Evolutionary conservation across 2,113 vertebrate species (phyloP).

Genomic region (Parus major): DNA sequence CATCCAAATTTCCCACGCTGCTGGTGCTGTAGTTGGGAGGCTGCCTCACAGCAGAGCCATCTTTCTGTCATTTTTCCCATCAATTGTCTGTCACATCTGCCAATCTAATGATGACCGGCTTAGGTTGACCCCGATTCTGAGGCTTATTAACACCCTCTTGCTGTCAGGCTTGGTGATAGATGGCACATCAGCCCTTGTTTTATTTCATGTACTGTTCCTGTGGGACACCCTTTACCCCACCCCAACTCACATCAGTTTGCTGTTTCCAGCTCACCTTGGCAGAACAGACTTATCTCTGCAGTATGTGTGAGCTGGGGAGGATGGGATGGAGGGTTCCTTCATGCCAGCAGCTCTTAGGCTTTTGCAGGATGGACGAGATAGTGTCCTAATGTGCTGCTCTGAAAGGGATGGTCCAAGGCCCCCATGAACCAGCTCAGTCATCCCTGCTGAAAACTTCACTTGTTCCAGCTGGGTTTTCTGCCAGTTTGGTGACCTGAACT

Average conservation of each 20-base stretch:
- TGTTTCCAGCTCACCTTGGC: background rate
- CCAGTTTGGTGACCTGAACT: background rate
- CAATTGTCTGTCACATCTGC: conserved; percentile 29
- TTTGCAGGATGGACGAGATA: background rate
- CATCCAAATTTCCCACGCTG: background rate
- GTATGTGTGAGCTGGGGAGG: background rate
- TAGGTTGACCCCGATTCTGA: conserved; percentile 45
- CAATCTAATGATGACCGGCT: conserved; percentile 10
- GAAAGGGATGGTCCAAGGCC: background rate
- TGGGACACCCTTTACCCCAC: background rate
- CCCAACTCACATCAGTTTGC: background rate
- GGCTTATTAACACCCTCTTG: conserved; percentile 37
- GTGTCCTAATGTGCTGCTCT: background rate
- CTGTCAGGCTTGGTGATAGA: conserved; percentile 35
- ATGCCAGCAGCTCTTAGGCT: background rate
- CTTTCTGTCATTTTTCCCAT: conserved; percentile 2
- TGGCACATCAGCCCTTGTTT: background rate
- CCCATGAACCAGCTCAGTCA: background rate
- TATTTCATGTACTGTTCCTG: background rate
- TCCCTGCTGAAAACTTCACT: background rate
- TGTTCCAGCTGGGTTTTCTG: background rate
- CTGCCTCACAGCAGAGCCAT: background rate
- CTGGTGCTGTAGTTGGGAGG: background rate
- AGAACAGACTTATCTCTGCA: background rate
- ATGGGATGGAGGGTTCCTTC: background rate